A percentile compares a stretch with the other conserved stretches of the same genome.
phyloP scores from a whole-genome alignment of 2,113 vertebrate species.

The Solenodon paradoxus region DNA sequence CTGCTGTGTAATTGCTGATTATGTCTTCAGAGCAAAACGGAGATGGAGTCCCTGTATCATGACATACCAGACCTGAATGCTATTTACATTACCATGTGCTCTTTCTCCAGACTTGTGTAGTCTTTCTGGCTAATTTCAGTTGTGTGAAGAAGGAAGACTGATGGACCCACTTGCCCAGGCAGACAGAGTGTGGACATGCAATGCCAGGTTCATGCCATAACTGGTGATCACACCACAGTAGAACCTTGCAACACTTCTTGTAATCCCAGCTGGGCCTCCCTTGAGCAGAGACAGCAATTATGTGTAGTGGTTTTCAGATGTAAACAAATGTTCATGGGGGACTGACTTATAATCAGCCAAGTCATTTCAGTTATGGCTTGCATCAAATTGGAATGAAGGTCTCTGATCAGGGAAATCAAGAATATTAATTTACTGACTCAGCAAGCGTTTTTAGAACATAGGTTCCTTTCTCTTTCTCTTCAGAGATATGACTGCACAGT shows the following conservation, averaged over 20 bases:
- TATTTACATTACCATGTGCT: background rate
- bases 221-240: conserved; percentile 64
- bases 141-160: background rate
- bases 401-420: background rate
- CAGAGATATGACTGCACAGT: background rate
- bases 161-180: conserved; percentile 42
- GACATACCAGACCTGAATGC: background rate
- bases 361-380: conserved; percentile 48
- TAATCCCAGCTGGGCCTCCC: conserved; percentile 65
- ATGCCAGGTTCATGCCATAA: conserved; percentile 16
- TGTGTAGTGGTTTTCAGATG: background rate
- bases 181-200: conserved; percentile 20
- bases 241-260: conserved; percentile 58
- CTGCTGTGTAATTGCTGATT: background rate
- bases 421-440: conserved; percentile 58
- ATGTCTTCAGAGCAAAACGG: background rate
- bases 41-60: background rate
- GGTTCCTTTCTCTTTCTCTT: conserved; percentile 33
- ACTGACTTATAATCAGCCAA: background rate
- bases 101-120: conserved; percentile 10
- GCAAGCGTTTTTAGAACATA: conserved; percentile 29
- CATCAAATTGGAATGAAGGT: conserved; percentile 43
- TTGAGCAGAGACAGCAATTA: conserved; percentile 68
- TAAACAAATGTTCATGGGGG: conserved; percentile 60
- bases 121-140: background rate